Evolutionary conservation across 2,113 vertebrate species (phyloP), one percentile per base, ranked within the genome.

Genomic region (Nymphicus hollandicus): DNA sequence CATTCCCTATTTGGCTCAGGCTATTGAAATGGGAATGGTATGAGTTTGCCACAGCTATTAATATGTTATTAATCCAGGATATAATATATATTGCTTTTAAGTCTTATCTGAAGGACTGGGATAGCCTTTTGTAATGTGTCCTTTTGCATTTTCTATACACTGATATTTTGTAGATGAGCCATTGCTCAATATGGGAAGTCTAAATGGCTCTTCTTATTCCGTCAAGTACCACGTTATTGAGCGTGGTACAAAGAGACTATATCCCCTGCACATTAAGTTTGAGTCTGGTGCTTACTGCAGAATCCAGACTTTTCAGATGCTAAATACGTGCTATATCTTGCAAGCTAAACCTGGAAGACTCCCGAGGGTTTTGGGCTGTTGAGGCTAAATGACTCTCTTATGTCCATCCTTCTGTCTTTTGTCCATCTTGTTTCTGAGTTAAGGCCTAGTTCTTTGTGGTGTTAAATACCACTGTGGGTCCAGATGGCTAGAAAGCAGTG

Each of bases 251-350:
- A 98, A 97, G 90, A 91, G 17, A 49, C 72, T 86, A 81, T 96
- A 93, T 95, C 91, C 95, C 97, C 97, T 97, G 90, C 92, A 95
- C 89, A 94, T 97, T 98, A 97, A 96, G 96, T 97, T 96, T 96
- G 92, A 95, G 86, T 96, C 95, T 97, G 87, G 74, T 95, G 86
- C 97, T 98, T 96, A 88, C 90, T 97, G 94, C 52, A 86, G 96
- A 98, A 97, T 79, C 53, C 85, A 90, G 88, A 96, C 95, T 97
- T 97, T 97, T 98, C 89, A 96, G 96, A 97, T 97, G 95, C 95
- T 97, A 97, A 97, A 86, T 95, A 90, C 27, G 14, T 52, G 39
- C 74, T 87, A 17, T 89, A 79, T 94, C 74, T 94, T 95, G 78
- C 81, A 90, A 80, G 89, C 85, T 91, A 97, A 97, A 94, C 92